Percentiles rank a stretch among this genome's conserved stretches.
These are phyloP conservation scores for Gambusia holbrooki DNA, from an alignment of 2,113 vertebrate species.

Conservation along the genomic window DNA sequence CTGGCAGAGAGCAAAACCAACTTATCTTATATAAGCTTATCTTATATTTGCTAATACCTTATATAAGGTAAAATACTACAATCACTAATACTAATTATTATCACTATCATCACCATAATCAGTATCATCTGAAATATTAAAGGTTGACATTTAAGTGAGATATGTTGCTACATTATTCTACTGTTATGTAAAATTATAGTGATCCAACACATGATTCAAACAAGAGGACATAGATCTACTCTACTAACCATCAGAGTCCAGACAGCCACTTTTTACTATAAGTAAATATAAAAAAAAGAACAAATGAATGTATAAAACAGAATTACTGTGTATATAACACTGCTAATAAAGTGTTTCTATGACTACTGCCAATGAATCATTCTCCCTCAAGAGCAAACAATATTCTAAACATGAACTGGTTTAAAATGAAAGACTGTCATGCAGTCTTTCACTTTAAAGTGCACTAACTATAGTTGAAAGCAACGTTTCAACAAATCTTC, in stretches of 20 bases:
- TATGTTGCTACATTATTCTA: background rate
- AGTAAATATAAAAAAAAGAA: conserved; percentile 21
- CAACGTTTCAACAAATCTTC: too few species aligned
- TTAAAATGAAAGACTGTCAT: too few species aligned
- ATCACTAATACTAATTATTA: background rate
- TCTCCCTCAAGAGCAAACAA: background rate
- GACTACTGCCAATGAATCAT: background rate
- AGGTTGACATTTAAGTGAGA: background rate
- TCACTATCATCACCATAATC: background rate
- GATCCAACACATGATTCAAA: background rate
- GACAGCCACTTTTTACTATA: conserved; percentile 28
- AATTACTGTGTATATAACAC: background rate
- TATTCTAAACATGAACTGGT: background rate
- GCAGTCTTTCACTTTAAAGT: too few species aligned
- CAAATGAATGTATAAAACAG: background rate
- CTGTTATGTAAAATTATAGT: background rate
- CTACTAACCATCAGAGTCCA: conserved; percentile 57
- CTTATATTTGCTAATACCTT: background rate
- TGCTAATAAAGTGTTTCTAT: background rate
- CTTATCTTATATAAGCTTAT: background rate
- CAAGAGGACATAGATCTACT: background rate
- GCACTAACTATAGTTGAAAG: too few species aligned
- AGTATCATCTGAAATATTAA: background rate
- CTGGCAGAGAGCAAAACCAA: conserved; percentile 27
- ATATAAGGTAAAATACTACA: background rate